Evolutionary conservation across 1,140 invertebrate species (phyloP).

Genomic region (Saccostrea glomerata): DNA sequence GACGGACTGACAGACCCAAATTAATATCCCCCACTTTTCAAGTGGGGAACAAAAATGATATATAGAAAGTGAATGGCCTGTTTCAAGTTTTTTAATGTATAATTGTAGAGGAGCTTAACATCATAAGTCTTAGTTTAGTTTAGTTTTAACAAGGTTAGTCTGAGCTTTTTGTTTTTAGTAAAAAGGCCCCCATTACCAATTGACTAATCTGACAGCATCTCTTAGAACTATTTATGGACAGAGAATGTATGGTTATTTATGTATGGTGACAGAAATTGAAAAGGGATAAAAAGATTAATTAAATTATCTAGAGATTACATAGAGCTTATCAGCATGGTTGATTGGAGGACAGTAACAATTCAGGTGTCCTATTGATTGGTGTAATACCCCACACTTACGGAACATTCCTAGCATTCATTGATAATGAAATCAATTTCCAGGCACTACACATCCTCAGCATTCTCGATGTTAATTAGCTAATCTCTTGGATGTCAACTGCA

Average conservation of each 20-base stretch:
- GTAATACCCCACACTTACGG: too few species aligned
- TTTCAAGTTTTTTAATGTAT: too few species aligned
- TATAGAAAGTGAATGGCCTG: too few species aligned
- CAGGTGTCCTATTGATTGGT: not conserved
- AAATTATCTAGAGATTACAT: not conserved
- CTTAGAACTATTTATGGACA: not conserved
- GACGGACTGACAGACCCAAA: too few species aligned
- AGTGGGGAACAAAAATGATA: too few species aligned
- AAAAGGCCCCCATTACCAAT: too few species aligned
- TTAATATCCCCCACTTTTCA: too few species aligned
- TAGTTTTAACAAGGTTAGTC: too few species aligned
- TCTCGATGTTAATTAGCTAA: not conserved
- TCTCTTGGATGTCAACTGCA: not conserved
- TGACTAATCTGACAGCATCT: too few species aligned
- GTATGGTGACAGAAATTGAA: not conserved
- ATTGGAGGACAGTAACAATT: not conserved
- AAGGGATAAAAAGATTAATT: conserved; percentile 15
- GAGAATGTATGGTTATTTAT: not conserved
- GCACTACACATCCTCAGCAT: not conserved
- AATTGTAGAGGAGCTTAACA: too few species aligned
- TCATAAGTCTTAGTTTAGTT: too few species aligned
- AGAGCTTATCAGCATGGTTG: not conserved
- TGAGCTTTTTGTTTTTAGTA: too few species aligned
- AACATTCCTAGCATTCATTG: not conserved
- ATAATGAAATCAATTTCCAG: conserved; percentile 4